Base-by-base conservation (phyloP, 2,113 vertebrate genomes). In the Paraplagusia blochii region DNA sequence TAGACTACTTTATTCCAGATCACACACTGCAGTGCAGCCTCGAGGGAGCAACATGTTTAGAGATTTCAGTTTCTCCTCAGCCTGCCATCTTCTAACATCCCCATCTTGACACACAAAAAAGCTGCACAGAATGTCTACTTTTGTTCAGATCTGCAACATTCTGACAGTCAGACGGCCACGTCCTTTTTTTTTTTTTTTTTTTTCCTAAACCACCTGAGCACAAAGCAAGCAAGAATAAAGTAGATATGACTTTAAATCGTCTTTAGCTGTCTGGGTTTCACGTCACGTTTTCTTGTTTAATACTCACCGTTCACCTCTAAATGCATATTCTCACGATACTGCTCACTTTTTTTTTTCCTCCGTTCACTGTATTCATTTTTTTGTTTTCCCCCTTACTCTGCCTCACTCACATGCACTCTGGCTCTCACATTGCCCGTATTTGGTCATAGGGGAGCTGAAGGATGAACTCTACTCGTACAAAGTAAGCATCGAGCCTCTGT, bases 401-500 rank as follows among this genome's bases (percentile, higher is more conserved):
- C 15, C 53, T 45, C 57, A 22, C 46, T 59, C 69, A 33, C 53
- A 52, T 42, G 43, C 51, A 51, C 69, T 68, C 65, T 65, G 10
- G 7, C 70, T 74, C 58, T 45, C 52, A 49, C 53, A 35, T 77
- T 87, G 77, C 74, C 87, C 87, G 40, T 88, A 87, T 88, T 80
- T 87, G 83, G 88, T 68, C 83, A 87, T 71, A 61, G 63, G 62
- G 44, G 62, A 87, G 82, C 74, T 14, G 64, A 63, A 54, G 34
- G 58, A 71, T 84, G 82, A 82, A 75, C 72, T 76, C 71, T 64
- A 40, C 73, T 60, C 70, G 64, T 53, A 74, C 56, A 66, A 56
- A 59, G 57, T 66, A 58, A 84, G 65, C 44, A 57, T 74, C 44
- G 67, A 67, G 61, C 50, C 60, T 75, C 53, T 16, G 1, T 73